Evolutionary conservation across 1,140 invertebrate species (phyloP), one percentile per base, ranked within the genome.

Genomic region (Magallana ariakensis): DNA sequence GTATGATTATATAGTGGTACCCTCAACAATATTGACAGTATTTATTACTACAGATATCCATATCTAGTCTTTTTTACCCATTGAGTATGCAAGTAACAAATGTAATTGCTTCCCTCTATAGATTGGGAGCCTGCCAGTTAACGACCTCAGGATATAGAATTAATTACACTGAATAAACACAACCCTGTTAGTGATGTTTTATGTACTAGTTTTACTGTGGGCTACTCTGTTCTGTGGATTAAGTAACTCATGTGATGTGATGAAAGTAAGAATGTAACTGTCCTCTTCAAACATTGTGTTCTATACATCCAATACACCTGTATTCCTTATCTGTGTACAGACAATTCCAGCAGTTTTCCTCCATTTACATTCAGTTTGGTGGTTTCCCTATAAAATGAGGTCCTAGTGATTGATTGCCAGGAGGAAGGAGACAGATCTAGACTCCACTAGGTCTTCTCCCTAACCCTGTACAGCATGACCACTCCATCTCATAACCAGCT

Each of bases 21-120:
- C 26, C 33, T 70, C 22, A 46, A 70, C 66, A 26, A 70, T 70
- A 70, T 26, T 70, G 66, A 22, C 66, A 70, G 66, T 70, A 70
- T 70, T 70, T 70, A 70, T 70, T 70, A 70, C 33, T 26, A 70
- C 19, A 70, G 15, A 70, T 70, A 70, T 70, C 66, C 22, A 22
- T 70, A 70, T 70, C 66, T 70, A 70, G 66, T 70, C 66, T 70
- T 70, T 33, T 19, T 22, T 26, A 26, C 13, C 66, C 19, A 70
- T 70, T 26, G 22, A 70, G 22, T 70, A 70, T 70, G 22, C 66
- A 70, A 70, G 26, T 70, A 26, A 26, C 66, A 26, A 4, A 26
- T 70, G 22, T 70, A 26, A 70, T 70, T 19, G 13, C 66, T 22
- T 70, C 22, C 66, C 66, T n/a, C 9, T 8, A 10, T 13, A 70